A percentile compares a stretch with the other conserved stretches of the same genome.
These are phyloP conservation scores for Calycopis cecrops DNA, from an alignment of 1,140 invertebrate genomes.

Conservation along the genomic window DNA sequence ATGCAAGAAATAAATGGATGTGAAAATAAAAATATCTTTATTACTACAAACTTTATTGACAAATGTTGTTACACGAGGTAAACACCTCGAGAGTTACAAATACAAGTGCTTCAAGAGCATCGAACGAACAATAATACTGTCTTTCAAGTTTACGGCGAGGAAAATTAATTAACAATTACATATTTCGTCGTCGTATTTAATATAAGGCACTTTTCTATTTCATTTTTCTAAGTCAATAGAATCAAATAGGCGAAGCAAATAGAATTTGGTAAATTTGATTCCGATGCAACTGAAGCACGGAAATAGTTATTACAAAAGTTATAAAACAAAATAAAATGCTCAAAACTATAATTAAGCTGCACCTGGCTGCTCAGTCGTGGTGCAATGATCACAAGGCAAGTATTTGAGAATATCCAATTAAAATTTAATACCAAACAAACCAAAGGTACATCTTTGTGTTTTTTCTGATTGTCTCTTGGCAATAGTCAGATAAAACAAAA, in stretches of 20 bases:
- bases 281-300: slow-evolving; percentile 37
- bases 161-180: neutral
- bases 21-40: slow-evolving; percentile 19
- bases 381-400: slow-evolving; percentile 21
- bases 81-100: slow-evolving; percentile 38
- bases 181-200: slow-evolving; percentile 5
- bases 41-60: slow-evolving; percentile 54
- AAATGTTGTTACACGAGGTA: slow-evolving; percentile 47
- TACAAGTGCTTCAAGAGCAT: slow-evolving; percentile 47
- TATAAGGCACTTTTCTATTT: neutral
- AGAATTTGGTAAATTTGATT: neutral
- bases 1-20: neutral
- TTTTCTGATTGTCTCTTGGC: too few species aligned
- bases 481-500: too few species aligned
- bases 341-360: slow-evolving; percentile 37
- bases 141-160: neutral
- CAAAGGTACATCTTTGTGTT: too few species aligned
- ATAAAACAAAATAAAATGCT: slow-evolving; percentile 53
- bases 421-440: neutral
- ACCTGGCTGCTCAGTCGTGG: slow-evolving; percentile 44
- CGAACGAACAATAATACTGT: slow-evolving; percentile 37
- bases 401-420: neutral
- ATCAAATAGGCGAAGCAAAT: neutral
- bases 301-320: slow-evolving; percentile 44
- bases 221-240: neutral